phyloP scores from a whole-genome alignment of 2,888 invertebrate species.

The Mythimna loreyi region DNA sequence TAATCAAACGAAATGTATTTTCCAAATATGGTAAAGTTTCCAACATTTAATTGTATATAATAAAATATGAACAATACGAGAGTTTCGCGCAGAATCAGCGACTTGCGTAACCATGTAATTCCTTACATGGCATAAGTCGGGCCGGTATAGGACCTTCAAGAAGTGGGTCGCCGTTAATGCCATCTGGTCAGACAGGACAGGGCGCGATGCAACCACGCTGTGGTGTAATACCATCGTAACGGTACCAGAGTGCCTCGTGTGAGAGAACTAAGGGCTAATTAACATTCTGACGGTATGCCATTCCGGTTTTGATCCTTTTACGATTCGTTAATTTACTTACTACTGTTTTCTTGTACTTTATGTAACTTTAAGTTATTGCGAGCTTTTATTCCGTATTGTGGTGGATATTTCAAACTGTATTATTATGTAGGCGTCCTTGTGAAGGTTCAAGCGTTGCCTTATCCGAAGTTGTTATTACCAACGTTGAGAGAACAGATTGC shows the following conservation, averaged over 20 bases:
- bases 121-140: constrained; percentile 82
- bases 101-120: constrained; percentile 84
- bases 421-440: constrained; percentile 51
- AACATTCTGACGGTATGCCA: constrained; percentile 65
- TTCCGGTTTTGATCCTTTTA: constrained; percentile 64
- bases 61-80: constrained; percentile 66
- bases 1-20: constrained; percentile 61
- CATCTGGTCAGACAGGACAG: constrained; percentile 85
- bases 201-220: constrained; percentile 78
- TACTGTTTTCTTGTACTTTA: constrained; percentile 21
- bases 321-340: constrained; percentile 57
- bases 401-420: constrained; percentile 32
- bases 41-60: constrained; percentile 58
- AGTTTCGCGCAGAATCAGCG: constrained; percentile 62
- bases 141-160: constrained; percentile 84
- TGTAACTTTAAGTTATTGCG: constrained; percentile 30
- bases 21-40: constrained; percentile 52
- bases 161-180: constrained; percentile 87
- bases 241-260: constrained; percentile 71
- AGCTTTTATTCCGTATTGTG: constrained; percentile 39
- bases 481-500: constrained; percentile 18
- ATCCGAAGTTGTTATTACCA: constrained; percentile 29
- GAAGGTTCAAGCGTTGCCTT: constrained; percentile 39
- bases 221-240: constrained; percentile 79
- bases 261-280: constrained; percentile 70